Conservation (phyloP, 2,797 vertebrate species). For the Ara ararauna region DNA sequence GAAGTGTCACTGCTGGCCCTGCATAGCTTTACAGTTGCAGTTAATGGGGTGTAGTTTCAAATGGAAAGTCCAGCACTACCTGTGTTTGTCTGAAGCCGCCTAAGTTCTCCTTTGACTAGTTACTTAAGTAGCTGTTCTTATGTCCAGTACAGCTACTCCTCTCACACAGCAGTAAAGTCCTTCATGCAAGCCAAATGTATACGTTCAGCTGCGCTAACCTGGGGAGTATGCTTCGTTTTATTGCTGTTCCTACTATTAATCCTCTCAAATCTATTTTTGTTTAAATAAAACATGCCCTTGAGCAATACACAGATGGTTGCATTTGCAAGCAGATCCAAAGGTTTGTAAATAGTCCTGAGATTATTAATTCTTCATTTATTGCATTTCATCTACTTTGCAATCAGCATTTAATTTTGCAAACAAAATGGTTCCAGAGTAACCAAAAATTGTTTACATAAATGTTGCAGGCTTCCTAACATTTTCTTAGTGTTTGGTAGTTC, state of each 20-base stretch:
- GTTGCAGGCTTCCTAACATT: neutral
- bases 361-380: constrained; percentile 66
- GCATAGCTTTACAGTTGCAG: too few relatives aligned
- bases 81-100: rapidly evolving
- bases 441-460: constrained; percentile 10
- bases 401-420: constrained; percentile 30
- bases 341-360: constrained; percentile 62
- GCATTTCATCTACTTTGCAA: constrained; percentile 34
- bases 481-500: neutral
- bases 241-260: constrained; percentile 45
- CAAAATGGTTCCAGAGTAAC: constrained; percentile 5
- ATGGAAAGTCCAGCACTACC: neutral
- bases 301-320: constrained; percentile 46
- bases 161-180: neutral
- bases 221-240: neutral
- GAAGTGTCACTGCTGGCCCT: neutral
- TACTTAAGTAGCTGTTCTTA: neutral
- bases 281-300: constrained; percentile 52
- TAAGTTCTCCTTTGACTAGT: neutral
- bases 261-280: constrained; percentile 61
- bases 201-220: neutral
- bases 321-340: constrained; percentile 46
- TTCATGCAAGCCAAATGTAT: neutral
- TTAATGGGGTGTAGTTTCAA: neutral
- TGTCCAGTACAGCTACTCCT: neutral